These are phyloP conservation scores for Osmoderma eremita DNA, from an alignment of 2,888 invertebrate species.

Conservation along the genomic window DNA sequence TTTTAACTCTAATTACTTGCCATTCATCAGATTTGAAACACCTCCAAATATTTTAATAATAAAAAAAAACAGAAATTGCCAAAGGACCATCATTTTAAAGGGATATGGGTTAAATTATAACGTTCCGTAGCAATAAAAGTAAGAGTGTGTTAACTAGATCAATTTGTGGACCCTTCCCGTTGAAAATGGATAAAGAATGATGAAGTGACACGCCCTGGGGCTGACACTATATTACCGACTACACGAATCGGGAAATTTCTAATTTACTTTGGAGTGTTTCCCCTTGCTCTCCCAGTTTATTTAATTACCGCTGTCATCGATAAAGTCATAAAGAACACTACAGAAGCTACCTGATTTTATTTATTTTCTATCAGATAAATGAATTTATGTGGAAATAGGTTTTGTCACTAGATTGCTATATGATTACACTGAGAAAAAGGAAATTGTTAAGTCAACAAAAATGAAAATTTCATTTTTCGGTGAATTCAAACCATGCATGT, in stretches of 20 bases:
- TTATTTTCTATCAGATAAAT: no score
- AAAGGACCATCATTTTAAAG: constrained; percentile 5
- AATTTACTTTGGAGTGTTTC: constrained; percentile 27
- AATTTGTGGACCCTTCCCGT: constrained; percentile 11
- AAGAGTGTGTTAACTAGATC: constrained; percentile 17
- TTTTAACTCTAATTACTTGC: no score
- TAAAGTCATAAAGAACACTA: not conserved
- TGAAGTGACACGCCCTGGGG: constrained; percentile 26
- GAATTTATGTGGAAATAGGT: no score
- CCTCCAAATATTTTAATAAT: constrained; percentile 15
- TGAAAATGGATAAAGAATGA: constrained; percentile 25
- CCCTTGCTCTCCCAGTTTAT: not conserved
- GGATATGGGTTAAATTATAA: constrained; percentile 15
- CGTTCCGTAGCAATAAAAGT: not conserved
- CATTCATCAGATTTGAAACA: not conserved
- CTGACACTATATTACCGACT: not conserved
- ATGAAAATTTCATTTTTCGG: no score
- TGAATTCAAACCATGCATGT: no score
- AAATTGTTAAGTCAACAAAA: no score
- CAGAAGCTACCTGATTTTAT: no score
- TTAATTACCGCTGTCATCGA: constrained; percentile 12
- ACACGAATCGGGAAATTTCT: constrained; percentile 8
- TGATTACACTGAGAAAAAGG: no score
- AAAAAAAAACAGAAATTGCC: constrained; percentile 4
- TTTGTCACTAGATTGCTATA: no score